A percentile compares a stretch with the other conserved stretches of the same genome.
Evolutionary conservation across 2,113 vertebrate species (phyloP).

Genomic region (Azemiops feae): DNA sequence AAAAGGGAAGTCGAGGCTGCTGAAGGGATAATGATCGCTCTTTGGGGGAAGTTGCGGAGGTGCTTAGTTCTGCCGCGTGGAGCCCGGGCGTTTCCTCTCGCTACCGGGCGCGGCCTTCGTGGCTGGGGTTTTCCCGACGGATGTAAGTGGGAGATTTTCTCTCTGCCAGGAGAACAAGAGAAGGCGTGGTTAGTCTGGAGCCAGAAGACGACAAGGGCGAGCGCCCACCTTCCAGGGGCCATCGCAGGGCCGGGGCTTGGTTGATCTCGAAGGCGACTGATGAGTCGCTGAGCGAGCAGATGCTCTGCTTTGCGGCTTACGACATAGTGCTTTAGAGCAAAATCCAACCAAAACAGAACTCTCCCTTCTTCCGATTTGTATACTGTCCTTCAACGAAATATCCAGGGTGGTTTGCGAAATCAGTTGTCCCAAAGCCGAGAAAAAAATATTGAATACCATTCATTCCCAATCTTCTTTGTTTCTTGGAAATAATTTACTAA

Average conservation of each 20-base stretch:
- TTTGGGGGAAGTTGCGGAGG: not conserved
- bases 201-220: not conserved
- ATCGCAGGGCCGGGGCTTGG: too few species aligned
- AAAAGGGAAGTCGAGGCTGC: not conserved
- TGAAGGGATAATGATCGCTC: not conserved
- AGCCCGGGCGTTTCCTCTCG: not conserved
- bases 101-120: rapidly evolving
- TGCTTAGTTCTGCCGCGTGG: not conserved
- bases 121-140: not conserved
- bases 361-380: not conserved
- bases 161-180: too few species aligned
- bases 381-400: too few species aligned
- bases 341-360: not conserved
- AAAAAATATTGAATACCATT: not conserved
- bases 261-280: not conserved
- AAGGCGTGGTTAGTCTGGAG: not conserved
- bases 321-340: not conserved
- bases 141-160: not conserved
- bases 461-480: not conserved
- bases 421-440: not conserved
- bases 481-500: not conserved
- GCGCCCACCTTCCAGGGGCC: not conserved
- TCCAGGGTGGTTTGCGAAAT: not conserved
- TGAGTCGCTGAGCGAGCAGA: not conserved
- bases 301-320: not conserved